phyloP scores from a whole-genome alignment of 2,797 vertebrate genomes.

The Psittacula echo region DNA sequence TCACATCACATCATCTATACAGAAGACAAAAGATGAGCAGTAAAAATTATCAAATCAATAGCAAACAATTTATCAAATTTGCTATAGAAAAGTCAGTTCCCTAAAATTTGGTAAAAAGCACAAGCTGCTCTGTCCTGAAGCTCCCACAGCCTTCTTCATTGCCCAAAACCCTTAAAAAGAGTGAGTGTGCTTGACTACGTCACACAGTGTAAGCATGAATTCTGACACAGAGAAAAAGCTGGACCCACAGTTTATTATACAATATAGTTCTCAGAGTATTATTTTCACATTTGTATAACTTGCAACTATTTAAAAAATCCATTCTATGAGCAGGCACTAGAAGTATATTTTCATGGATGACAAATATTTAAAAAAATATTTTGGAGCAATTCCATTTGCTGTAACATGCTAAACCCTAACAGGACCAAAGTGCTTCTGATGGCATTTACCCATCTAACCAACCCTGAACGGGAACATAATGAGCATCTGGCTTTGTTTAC shows the following conservation, averaged over 20 bases:
- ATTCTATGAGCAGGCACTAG: background rate
- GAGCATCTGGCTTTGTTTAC: slow-evolving; percentile 74
- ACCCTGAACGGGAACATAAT: slow-evolving; percentile 59
- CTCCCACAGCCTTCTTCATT: background rate
- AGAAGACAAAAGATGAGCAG: background rate
- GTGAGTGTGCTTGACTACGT: background rate
- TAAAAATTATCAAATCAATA: background rate
- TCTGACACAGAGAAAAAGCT: background rate
- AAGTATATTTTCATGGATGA: background rate
- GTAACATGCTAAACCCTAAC: slow-evolving; percentile 30
- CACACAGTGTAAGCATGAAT: background rate
- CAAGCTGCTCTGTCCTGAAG: background rate
- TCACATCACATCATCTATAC: background rate
- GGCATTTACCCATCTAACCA: slow-evolving; percentile 67
- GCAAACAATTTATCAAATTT: background rate
- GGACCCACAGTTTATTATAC: background rate
- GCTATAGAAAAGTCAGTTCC: background rate
- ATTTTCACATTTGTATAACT: background rate
- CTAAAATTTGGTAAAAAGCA: background rate
- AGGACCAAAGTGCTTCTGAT: slow-evolving; percentile 45
- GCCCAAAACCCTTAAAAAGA: background rate
- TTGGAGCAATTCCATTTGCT: slow-evolving; percentile 34
- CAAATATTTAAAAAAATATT: background rate
- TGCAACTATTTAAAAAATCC: background rate
- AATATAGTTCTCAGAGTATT: background rate